Base-by-base conservation (phyloP, 1,140 invertebrate genomes). In the Babylonia areolata region DNA sequence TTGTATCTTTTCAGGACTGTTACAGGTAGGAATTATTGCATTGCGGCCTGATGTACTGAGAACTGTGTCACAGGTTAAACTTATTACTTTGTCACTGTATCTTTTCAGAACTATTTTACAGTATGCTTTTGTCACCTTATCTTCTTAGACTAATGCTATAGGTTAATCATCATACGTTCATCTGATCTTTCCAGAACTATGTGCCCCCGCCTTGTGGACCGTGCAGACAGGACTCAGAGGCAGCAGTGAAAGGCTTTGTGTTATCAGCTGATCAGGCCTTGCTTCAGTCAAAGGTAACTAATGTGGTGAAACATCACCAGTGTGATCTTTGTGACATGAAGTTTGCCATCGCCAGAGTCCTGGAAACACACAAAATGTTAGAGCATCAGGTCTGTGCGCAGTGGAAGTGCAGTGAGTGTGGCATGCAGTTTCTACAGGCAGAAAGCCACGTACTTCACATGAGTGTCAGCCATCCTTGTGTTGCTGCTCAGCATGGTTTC, bases 331-430 rank as follows among this genome's bases (percentile, higher is more conserved):
- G 64, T 37, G 28, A 20, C 2, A 20, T 40, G 82, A 31, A 39
- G 6, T 82, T 82, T 69, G 81, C 81, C 37, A 35, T 82, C 15
- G 51, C 81, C 0, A 0, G 81, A 28, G 81, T 82, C 11, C 54
- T 69, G 23, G 81, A 82, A 28, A 69, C 54, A 3, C 81, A 82
- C 54, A 64, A 69, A 37, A 82, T 82, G 81, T n/a, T 82, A 11
- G 81, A 82, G 33, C 81, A 82, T 33, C 54, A 82, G 81, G 51
- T 84, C 3, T 12, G 37, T 15, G 31, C 82, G 11, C 35, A 3
- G 20, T 84, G 82, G 82, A 73, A 46, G 3, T 71, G 82, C 33
- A 17, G 35, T 9, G 40, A 73, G 33, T 73, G 69, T 15, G 64
- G 82, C 37, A 84, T 73, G 82, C 58, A 69, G 37, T 73, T 84